These are phyloP conservation scores for Otolemur garnettii DNA, from an alignment of 2,113 vertebrate genomes.

Conservation along the genomic window DNA sequence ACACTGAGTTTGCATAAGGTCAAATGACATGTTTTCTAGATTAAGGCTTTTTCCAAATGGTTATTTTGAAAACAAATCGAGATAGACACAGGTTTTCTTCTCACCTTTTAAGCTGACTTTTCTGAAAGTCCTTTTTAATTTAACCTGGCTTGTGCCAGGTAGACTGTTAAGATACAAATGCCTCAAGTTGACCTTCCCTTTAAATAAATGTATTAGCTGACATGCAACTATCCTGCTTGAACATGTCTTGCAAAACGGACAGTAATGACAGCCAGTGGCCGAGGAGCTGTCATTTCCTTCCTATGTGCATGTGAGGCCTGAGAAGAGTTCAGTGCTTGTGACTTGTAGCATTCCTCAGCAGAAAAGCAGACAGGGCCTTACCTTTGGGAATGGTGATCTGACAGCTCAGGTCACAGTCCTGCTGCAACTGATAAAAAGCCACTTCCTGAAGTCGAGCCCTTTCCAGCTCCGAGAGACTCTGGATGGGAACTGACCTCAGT, in stretches of 20 bases:
- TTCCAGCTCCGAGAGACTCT: conserved; percentile 98
- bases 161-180: background rate
- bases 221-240: conserved; percentile 10
- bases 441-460: conserved; percentile 97
- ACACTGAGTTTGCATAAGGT: background rate
- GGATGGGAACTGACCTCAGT: conserved; percentile 95
- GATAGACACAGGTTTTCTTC: background rate
- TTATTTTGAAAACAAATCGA: conserved; percentile 46
- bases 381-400: conserved; percentile 99
- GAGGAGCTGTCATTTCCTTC: conserved; percentile 56
- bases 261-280: conserved; percentile 7
- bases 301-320: conserved; percentile 12
- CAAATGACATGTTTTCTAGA: background rate
- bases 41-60: background rate
- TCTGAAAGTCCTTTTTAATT: background rate
- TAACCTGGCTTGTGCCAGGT: background rate
- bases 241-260: conserved; percentile 63
- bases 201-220: conserved; percentile 23
- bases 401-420: conserved; percentile 95
- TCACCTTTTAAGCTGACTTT: background rate
- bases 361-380: conserved; percentile 83
- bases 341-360: conserved; percentile 17
- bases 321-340: background rate
- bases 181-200: background rate
- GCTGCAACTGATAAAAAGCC: conserved; percentile 94